Evolutionary conservation across 2,797 vertebrate species (phyloP), one percentile per base, ranked within the genome.

Genomic region (Eulemur rubriventer): DNA sequence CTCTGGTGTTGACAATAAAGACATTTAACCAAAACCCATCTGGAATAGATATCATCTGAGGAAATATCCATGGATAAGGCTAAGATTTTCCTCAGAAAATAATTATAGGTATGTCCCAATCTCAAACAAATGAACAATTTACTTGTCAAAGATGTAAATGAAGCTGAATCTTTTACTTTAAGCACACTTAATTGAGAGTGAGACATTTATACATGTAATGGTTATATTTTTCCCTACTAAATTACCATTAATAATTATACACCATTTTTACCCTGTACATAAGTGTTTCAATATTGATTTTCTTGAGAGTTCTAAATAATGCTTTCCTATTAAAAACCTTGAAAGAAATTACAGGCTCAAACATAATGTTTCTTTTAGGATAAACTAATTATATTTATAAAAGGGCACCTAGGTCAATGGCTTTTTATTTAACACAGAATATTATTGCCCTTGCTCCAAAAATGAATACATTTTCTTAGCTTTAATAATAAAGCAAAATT

Each of bases 211-310:
- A 61, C 8, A 72, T 79, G 38, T n/a, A 91, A 30, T 57, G 8
- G 48, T 30, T 82, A 65, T 8, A 82, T 4, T 91, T 92, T 89
- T 61, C 48, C 38, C 43, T 81, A 93, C 96, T 55, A 75, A 94
- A 96, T 61, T 89, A 67, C 16, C 76, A 95, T 93, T 69, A 69
- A 65, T 80, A 95, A 96, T 75, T 85, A 97, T 83, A 35, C 0
- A 81, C 2, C 6, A 50, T 59, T 97, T 35, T 88, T 92, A 65
- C 20, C n/a, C 72, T 35, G 35, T 79, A 78, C 8, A 17, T 97
- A 46, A 38, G 0, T 91, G 93, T 87, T 97, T 97, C 91, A 98
- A 59, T 92, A 98, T 78, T 92, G 95, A 98, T 97, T 98, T 98
- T 93, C 72, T 69, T 94, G 94, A 96, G 50, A 95, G 69, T 26